phyloP scores from a whole-genome alignment of 2,888 invertebrate genomes.

The Geotrupes spiniger region DNA sequence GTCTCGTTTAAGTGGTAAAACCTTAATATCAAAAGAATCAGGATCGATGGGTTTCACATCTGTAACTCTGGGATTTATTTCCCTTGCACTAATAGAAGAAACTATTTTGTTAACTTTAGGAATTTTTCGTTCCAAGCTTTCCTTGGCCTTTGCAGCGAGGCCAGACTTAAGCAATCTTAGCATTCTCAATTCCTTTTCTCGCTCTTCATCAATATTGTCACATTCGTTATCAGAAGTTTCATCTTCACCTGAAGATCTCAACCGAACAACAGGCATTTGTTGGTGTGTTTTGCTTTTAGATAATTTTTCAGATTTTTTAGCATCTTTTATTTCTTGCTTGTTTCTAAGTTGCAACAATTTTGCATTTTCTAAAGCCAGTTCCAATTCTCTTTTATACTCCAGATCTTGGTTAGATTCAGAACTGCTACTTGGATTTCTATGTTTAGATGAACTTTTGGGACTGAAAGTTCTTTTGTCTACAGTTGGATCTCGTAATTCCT shows the following conservation, averaged over 20 bases:
- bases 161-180: slow-evolving; percentile 64
- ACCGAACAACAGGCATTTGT: slow-evolving; percentile 56
- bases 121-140: slow-evolving; percentile 60
- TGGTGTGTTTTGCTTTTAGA: slow-evolving; percentile 11
- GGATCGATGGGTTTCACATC: slow-evolving; percentile 35
- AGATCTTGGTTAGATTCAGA: slow-evolving; percentile 8
- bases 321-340: slow-evolving; percentile 28
- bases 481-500: background rate
- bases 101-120: slow-evolving; percentile 32
- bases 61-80: slow-evolving; percentile 4
- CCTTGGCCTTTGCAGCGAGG: slow-evolving; percentile 70
- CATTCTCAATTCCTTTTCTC: slow-evolving; percentile 66
- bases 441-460: slow-evolving; percentile 4
- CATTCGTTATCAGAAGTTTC: slow-evolving; percentile 51
- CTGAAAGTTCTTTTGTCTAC: background rate
- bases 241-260: slow-evolving; percentile 57
- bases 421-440: slow-evolving; percentile 7
- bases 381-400: slow-evolving; percentile 19
- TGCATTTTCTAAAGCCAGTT: slow-evolving; percentile 1
- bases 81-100: background rate
- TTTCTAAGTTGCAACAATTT: slow-evolving; percentile 11
- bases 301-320: slow-evolving; percentile 6
- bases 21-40: slow-evolving; percentile 44
- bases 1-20: slow-evolving; percentile 39
- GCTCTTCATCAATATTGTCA: slow-evolving; percentile 55